phyloP scores from a whole-genome alignment of 2,888 invertebrate genomes.

The Empis stercorea region DNA sequence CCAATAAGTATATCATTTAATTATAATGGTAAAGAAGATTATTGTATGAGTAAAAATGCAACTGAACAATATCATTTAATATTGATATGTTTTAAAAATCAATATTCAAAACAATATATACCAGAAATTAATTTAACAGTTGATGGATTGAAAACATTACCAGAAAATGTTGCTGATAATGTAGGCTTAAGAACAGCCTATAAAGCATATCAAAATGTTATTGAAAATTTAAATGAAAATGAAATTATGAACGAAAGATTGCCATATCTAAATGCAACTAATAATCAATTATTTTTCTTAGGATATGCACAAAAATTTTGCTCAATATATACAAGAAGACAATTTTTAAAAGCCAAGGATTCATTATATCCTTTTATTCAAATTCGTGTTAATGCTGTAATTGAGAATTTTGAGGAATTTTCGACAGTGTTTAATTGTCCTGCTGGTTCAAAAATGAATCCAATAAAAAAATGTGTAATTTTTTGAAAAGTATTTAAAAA shows the following conservation, averaged over 20 bases:
- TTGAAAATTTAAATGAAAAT: neutral
- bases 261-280: neutral
- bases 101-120: neutral
- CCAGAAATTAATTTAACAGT: neutral
- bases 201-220: neutral
- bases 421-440: constrained; percentile 5
- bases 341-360: neutral
- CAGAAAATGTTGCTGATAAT: neutral
- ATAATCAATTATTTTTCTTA: neutral
- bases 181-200: neutral
- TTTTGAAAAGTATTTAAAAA: neutral
- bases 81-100: neutral
- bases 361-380: neutral
- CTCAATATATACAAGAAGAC: neutral
- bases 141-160: neutral
- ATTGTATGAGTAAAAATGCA: neutral
- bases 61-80: neutral
- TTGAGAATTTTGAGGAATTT: constrained; percentile 6
- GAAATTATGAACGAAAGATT: neutral
- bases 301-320: neutral
- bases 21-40: neutral
- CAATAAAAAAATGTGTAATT: constrained; percentile 4
- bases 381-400: constrained; percentile 5
- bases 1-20: neutral
- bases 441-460: constrained; percentile 5